Evolutionary conservation across 2,888 invertebrate species (phyloP).

Genomic region (Drosophila aldrichi): DNA sequence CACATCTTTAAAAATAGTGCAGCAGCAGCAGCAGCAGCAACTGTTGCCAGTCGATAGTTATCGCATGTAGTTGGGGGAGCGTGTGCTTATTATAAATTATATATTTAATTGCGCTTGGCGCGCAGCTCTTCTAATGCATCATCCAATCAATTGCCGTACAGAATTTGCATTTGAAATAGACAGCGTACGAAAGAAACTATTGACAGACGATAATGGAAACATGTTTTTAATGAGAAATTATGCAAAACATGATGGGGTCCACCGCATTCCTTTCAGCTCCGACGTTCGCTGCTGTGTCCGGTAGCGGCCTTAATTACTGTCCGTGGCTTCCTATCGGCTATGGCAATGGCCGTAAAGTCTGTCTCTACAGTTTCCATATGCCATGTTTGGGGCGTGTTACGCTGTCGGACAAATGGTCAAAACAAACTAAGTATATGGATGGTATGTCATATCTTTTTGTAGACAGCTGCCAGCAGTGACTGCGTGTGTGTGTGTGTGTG

Average conservation of each 20-base stretch:
- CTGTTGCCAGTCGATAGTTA: constrained; percentile 45
- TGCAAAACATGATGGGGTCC: constrained; percentile 55
- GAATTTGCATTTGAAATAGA: constrained; percentile 68
- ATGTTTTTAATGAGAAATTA: constrained; percentile 80
- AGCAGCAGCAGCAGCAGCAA: constrained; percentile 47
- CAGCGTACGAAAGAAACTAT: constrained; percentile 58
- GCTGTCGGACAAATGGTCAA: constrained; percentile 73
- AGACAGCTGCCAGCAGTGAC: constrained; percentile 49
- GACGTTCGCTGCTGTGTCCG: constrained; percentile 54
- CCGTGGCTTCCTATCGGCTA: constrained; percentile 46
- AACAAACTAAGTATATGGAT: constrained; percentile 67
- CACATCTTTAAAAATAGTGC: constrained; percentile 81
- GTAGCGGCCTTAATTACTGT: constrained; percentile 77
- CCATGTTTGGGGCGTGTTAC: constrained; percentile 65
- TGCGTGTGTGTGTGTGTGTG: not conserved
- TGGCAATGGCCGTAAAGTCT: constrained; percentile 10
- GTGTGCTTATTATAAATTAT: constrained; percentile 71
- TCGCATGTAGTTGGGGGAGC: constrained; percentile 39
- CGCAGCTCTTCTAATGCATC: constrained; percentile 45
- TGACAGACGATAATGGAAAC: constrained; percentile 78
- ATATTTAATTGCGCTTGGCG: constrained; percentile 47
- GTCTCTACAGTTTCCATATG: constrained; percentile 23
- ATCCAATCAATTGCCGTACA: constrained; percentile 49
- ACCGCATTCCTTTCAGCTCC: constrained; percentile 30
- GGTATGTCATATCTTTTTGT: constrained; percentile 69